Conservation (phyloP, 1,140 invertebrate genomes). For the Zaprionus camerounensis region DNA sequence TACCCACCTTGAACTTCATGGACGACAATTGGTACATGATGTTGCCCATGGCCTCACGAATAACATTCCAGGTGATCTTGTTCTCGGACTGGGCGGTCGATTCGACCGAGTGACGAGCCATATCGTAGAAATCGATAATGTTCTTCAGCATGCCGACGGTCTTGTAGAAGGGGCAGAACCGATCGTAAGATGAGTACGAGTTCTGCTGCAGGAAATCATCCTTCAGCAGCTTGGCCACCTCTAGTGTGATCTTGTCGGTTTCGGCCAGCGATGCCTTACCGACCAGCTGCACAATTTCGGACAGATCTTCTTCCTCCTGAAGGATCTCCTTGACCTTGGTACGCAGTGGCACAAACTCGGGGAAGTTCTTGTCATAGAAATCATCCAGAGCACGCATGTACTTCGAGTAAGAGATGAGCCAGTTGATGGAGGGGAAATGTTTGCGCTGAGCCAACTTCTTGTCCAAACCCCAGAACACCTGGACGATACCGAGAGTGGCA, state of each 20-base stretch:
- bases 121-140: slow-evolving; percentile 99
- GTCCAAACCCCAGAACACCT: slow-evolving; percentile 99
- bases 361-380: slow-evolving; percentile 99
- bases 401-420: slow-evolving; percentile 99
- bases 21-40: slow-evolving; percentile 98
- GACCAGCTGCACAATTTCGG: slow-evolving; percentile 99
- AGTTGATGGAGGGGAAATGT: slow-evolving; percentile 99
- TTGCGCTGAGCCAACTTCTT: slow-evolving; percentile 99
- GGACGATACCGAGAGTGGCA: slow-evolving; percentile 99
- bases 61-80: slow-evolving; percentile 99
- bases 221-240: slow-evolving; percentile 99
- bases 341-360: slow-evolving; percentile 98
- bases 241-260: slow-evolving; percentile 99
- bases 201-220: slow-evolving; percentile 99
- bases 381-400: slow-evolving; percentile 99
- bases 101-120: slow-evolving; percentile 98
- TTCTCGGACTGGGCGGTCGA: slow-evolving; percentile 99
- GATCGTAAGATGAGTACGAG: slow-evolving; percentile 98
- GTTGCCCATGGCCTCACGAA: slow-evolving; percentile 97
- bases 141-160: slow-evolving; percentile 99
- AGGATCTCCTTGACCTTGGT: slow-evolving; percentile 98
- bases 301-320: slow-evolving; percentile 99
- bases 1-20: slow-evolving; percentile 99
- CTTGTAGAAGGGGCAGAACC: slow-evolving; percentile 99
- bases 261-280: slow-evolving; percentile 99